phyloP scores from a whole-genome alignment of 2,888 invertebrate species.

The Scaptodrosophila latifasciaeformis region DNA sequence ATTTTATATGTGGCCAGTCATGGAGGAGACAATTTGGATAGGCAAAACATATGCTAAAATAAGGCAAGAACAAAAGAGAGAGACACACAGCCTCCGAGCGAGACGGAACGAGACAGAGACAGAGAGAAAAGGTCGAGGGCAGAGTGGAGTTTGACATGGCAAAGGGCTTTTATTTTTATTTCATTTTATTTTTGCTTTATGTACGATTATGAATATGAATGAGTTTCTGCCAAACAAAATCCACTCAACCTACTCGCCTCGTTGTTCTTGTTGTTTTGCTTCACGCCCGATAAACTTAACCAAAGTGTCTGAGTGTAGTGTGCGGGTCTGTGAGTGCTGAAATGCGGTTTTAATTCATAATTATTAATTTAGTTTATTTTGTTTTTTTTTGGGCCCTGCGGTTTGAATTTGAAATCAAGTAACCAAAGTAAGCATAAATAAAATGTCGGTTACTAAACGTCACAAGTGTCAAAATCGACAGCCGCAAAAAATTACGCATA shows the following conservation, averaged over 20 bases:
- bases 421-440: neutral
- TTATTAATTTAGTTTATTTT: constrained; percentile 36
- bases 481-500: neutral
- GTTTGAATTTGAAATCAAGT: neutral
- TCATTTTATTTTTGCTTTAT: constrained; percentile 3
- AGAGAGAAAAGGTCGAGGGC: neutral
- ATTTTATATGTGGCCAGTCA: constrained; percentile 34
- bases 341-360: constrained; percentile 56
- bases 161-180: no score
- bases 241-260: neutral
- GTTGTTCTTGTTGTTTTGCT: constrained; percentile 24
- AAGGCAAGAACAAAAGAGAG: no score
- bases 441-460: neutral
- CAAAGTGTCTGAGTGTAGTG: constrained; percentile 21
- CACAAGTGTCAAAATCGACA: neutral
- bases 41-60: no score
- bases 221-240: constrained; percentile 32
- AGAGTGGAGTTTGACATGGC: neutral
- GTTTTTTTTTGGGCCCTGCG: constrained; percentile 17
- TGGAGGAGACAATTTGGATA: no score
- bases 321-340: constrained; percentile 22
- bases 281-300: constrained; percentile 43
- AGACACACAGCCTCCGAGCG: no score
- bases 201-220: constrained; percentile 51
- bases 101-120: neutral